Base-by-base conservation (phyloP, 2,888 invertebrate genomes). In the Spodoptera exigua region DNA sequence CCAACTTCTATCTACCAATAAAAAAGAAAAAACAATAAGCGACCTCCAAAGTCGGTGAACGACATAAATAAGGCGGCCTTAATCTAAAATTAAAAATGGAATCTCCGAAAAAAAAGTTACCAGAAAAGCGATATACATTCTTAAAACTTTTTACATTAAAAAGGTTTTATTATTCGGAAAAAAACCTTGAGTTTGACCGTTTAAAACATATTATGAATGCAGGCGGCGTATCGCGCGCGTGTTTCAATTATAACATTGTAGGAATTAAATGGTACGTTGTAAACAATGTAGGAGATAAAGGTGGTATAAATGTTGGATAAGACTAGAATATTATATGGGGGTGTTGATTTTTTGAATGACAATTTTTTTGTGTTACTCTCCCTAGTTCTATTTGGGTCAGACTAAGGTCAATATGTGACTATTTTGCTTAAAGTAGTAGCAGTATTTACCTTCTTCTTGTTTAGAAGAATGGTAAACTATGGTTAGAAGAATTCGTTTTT, bases 221-320 rank as follows among this genome's bases (percentile, higher is more conserved):
- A 81, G 70, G 70, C 70, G 61, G 73, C 80, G 86, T 79, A 55
- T 46, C 39, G 61, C 70, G 83, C 79, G 82, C 88, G 86, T 84
- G 87, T 87, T 89, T 86, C 87, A 87, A 88, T 88, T 88, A 88
- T 60, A 82, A 87, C 75, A 75, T 68, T 63, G 63, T 48, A 57
- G 70, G 44, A 76, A 76, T 76, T 76, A 76, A 79, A 73, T 61
- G 69, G 59, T 43, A 44, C 64, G 62, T 37, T 67, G 70, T 76
- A 79, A 76, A 79, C 70, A 76, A 58, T 62, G 61, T 39, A 57
- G 5, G 61, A 76, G 73, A 78, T 76, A 76, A 78, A 65, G 61
- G 60, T 70, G 14, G 65, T 32, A 49, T 68, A 47, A 59, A 54
- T 36, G 56, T 16, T 45, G 41, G 46, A 43, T 44, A 55, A 49